Conservation (phyloP, 1,140 invertebrate species). For the Aphis craccivora region DNA sequence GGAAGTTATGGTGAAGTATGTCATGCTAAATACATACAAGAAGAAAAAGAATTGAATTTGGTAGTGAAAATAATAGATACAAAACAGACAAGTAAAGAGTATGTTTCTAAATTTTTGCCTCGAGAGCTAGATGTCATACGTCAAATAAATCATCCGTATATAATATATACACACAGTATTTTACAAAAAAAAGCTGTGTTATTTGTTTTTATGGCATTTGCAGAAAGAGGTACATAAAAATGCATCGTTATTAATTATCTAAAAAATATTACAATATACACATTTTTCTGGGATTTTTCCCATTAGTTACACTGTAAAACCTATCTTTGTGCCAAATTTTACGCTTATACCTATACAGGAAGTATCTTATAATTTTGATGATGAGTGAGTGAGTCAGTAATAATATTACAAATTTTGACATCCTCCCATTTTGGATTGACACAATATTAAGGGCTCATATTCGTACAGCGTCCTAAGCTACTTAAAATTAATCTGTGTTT, state of each 20-base stretch:
- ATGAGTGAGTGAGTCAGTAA: too few relatives aligned
- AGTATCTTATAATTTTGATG: too few relatives aligned
- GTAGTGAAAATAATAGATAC: slow-evolving; percentile 81
- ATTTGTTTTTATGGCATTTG: slow-evolving; percentile 59
- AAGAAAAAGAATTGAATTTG: slow-evolving; percentile 61
- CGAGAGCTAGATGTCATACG: slow-evolving; percentile 76
- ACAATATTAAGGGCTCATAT: too few relatives aligned
- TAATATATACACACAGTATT: slow-evolving; percentile 75
- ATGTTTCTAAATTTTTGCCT: slow-evolving; percentile 72
- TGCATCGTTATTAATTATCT: neutral
- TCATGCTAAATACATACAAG: slow-evolving; percentile 20
- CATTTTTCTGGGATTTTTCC: too few relatives aligned
- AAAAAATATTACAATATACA: neutral
- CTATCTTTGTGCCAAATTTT: too few relatives aligned
- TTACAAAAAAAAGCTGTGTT: slow-evolving; percentile 67
- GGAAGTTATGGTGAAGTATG: slow-evolving; percentile 52
- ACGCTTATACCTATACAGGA: too few relatives aligned
- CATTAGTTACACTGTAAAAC: too few relatives aligned
- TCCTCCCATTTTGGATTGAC: too few relatives aligned
- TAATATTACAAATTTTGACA: too few relatives aligned
- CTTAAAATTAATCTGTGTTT: too few relatives aligned
- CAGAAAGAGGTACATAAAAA: slow-evolving; percentile 58
- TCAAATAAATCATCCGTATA: slow-evolving; percentile 76
- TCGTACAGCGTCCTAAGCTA: too few relatives aligned
- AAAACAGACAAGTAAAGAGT: slow-evolving; percentile 69